Base-by-base conservation (phyloP, 2,888 invertebrate genomes). In the Notodonta dromedarius region DNA sequence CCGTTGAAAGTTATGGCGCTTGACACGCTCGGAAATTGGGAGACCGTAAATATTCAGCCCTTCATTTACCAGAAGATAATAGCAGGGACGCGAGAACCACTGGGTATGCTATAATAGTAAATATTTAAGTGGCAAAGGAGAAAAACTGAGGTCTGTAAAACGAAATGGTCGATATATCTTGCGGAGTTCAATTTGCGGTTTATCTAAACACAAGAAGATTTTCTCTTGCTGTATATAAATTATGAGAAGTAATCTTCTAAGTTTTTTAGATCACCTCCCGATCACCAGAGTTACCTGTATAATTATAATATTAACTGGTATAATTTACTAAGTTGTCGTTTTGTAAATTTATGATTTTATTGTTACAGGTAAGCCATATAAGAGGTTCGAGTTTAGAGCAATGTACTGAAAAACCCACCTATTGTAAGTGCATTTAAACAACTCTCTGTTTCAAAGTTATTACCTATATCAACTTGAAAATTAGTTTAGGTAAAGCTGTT, bases 321-420 rank as follows among this genome's bases (percentile, higher is more conserved):
- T 24, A 24, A 24, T 24, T 24, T 24, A 24, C 24, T 24, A 24
- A 24, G 24, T 24, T 24, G 24, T 2, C 24, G 64, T 62, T 67
- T 62, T 63, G 66, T 63, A 65, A 63, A 77, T 73, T 67, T 65
- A 72, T 73, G 65, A 63, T 74, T 65, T 67, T 67, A 61, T 77
- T 80, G 75, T 80, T 80, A 24, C 78, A 79, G 80, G 79, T 80
- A 79, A 77, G 71, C 59, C 50, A n/a, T 16, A 62, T 58, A 52
- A 42, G 42, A 42, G 4, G 12, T 24, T 24, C 1, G 24, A 24
- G 24, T 4, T 9, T 42, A 9, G 12, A 11, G 42, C 9, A 42
- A 11, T 8, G 42, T 11, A 11, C 42, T 42, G 42, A 12, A 42
- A n/a, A 42, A 42, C 7, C 6, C 35, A 35, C 6, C 35, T 35